These are phyloP conservation scores for Pterocles gutturalis DNA, from an alignment of 2,113 vertebrate genomes.

Conservation along the genomic window DNA sequence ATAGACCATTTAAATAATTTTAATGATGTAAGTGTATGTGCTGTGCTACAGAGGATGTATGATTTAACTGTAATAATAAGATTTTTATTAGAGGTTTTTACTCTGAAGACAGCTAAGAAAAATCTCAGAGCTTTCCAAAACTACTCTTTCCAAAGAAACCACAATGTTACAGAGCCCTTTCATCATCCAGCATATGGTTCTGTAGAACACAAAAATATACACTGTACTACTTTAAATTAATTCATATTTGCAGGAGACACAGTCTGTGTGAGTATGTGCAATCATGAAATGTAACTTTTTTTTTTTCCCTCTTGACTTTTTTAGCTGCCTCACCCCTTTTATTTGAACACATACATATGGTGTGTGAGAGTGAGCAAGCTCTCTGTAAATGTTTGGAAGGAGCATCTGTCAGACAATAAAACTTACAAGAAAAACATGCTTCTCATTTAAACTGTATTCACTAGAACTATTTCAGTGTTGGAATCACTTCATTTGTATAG, in stretches of 20 bases:
- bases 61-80: conserved; percentile 2
- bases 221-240: conserved; percentile 52
- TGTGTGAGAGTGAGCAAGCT: conserved; percentile 59
- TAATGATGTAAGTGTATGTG: neutral
- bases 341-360: conserved; percentile 66
- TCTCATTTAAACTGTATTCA: conserved; percentile 60
- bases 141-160: conserved; percentile 47
- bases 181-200: conserved; percentile 24
- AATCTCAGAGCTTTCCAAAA: conserved; percentile 9
- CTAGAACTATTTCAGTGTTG: conserved; percentile 34
- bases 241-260: conserved; percentile 33
- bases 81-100: neutral
- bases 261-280: conserved; percentile 56
- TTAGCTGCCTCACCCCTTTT: conserved; percentile 60
- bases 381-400: conserved; percentile 67
- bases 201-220: conserved; percentile 36
- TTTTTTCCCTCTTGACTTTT: conserved; percentile 53
- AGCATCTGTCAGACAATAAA: conserved; percentile 73
- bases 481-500: conserved; percentile 52
- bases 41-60: neutral
- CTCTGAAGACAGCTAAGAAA: conserved; percentile 42
- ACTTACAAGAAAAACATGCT: conserved; percentile 64
- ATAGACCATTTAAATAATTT: neutral
- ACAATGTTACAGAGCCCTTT: conserved; percentile 44
- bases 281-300: conserved; percentile 52